Conservation (phyloP, 1,140 invertebrate genomes). For the Chlorops oryzae region DNA sequence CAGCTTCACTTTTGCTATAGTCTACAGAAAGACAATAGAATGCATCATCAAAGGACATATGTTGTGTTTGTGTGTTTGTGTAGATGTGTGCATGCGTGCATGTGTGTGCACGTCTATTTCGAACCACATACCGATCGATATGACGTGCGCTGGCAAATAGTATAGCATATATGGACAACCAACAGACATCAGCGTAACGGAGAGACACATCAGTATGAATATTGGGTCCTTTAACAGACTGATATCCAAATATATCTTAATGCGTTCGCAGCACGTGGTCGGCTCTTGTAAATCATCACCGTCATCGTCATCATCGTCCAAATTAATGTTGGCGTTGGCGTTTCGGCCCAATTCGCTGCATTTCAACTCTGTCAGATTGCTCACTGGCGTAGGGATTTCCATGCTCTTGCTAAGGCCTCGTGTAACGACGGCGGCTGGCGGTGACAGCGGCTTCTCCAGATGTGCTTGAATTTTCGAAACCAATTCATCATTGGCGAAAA, state of each 20-base stretch:
- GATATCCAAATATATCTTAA: slow-evolving; percentile 59
- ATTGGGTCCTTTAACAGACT: slow-evolving; percentile 59
- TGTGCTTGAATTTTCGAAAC: slow-evolving; percentile 43
- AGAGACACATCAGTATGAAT: slow-evolving; percentile 66
- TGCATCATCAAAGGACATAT: no score
- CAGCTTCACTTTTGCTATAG: slow-evolving; percentile 62
- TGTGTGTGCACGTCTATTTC: no score
- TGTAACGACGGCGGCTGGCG: slow-evolving; percentile 32
- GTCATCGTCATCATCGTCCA: slow-evolving; percentile 24
- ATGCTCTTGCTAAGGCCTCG: slow-evolving; percentile 46
- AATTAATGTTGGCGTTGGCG: slow-evolving; percentile 18
- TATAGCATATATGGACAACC: slow-evolving; percentile 70
- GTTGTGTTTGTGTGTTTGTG: no score
- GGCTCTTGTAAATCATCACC: slow-evolving; percentile 27
- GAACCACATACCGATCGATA: slow-evolving; percentile 50
- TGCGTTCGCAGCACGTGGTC: slow-evolving; percentile 38
- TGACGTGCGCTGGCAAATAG: slow-evolving; percentile 66
- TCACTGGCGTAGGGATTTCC: slow-evolving; percentile 46
- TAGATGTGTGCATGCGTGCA: no score
- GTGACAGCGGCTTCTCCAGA: slow-evolving; percentile 34
- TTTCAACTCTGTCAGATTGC: slow-evolving; percentile 37
- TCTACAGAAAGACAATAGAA: slow-evolving; percentile 46
- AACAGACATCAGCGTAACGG: slow-evolving; percentile 67
- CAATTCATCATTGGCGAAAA: slow-evolving; percentile 42
- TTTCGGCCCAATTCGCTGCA: slow-evolving; percentile 15